These are phyloP conservation scores for Rhinella marina DNA, from an alignment of 2,797 vertebrate species.

Conservation along the genomic window DNA sequence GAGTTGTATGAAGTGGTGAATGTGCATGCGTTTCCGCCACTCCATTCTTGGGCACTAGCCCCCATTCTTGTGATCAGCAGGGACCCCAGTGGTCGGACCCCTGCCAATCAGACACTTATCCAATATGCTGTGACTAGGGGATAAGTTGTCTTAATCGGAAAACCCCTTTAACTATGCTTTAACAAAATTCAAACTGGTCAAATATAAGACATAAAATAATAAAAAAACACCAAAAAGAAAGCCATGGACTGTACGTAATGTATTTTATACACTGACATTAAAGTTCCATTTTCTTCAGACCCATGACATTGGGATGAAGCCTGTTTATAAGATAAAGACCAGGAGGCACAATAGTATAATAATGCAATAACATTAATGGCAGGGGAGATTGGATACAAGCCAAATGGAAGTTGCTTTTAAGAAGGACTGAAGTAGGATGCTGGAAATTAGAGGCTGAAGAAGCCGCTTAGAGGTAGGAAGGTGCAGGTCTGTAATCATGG, in stretches of 20 bases:
- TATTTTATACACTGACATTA: background rate
- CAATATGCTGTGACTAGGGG: no score
- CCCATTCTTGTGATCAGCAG: no score
- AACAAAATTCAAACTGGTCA: background rate
- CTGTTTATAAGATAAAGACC: background rate
- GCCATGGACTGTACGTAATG: background rate
- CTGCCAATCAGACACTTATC: no score
- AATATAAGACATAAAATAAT: background rate
- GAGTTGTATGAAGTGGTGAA: no score
- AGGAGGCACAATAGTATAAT: background rate
- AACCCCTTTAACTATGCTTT: background rate
- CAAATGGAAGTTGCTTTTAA: slow-evolving; percentile 19
- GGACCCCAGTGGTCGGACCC: no score
- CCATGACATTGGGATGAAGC: background rate
- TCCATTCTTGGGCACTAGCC: no score
- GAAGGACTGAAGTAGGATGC: slow-evolving; percentile 14
- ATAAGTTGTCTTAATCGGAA: background rate
- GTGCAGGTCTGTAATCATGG: slow-evolving; percentile 56
- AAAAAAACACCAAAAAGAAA: background rate
- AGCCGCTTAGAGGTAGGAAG: slow-evolving; percentile 32
- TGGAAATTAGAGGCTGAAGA: slow-evolving; percentile 54
- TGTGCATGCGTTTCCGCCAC: no score
- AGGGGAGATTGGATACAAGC: slow-evolving; percentile 26
- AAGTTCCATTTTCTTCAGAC: background rate
- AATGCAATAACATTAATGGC: background rate